Percentiles rank a stretch among this genome's conserved stretches.
Evolutionary conservation across 2,797 vertebrate genomes (phyloP).

Genomic region (Argya squamiceps): DNA sequence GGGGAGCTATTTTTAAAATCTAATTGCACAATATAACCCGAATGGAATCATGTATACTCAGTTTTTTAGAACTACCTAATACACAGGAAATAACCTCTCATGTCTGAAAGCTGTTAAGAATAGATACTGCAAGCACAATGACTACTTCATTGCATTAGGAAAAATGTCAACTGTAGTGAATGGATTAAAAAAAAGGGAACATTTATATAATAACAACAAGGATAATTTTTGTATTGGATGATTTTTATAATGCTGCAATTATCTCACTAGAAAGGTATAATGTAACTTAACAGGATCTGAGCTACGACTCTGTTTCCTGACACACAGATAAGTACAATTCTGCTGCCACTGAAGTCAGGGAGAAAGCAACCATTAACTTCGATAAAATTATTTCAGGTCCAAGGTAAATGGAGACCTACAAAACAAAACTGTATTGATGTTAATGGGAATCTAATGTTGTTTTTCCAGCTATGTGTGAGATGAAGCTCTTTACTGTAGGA

Average conservation of each 20-base stretch:
- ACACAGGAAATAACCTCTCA: constrained; percentile 58
- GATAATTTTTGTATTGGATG: constrained; percentile 56
- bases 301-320: constrained; percentile 15
- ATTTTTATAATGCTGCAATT: constrained; percentile 62
- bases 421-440: constrained; percentile 23
- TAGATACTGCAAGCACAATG: constrained; percentile 44
- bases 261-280: constrained; percentile 65
- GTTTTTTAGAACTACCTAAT: constrained; percentile 54
- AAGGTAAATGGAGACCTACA: constrained; percentile 35
- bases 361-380: constrained; percentile 51
- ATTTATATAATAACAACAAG: constrained; percentile 59
- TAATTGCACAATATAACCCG: constrained; percentile 52
- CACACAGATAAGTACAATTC: constrained; percentile 8
- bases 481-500: background rate
- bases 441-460: background rate
- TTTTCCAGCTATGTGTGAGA: background rate
- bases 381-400: constrained; percentile 33
- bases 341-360: constrained; percentile 37
- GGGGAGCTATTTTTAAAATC: constrained; percentile 53
- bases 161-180: constrained; percentile 53
- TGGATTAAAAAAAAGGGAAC: constrained; percentile 11
- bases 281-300: constrained; percentile 57
- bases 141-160: constrained; percentile 67
- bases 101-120: constrained; percentile 61
- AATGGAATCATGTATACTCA: constrained; percentile 43